Percentiles rank a stretch among this genome's conserved stretches.
Evolutionary conservation across 1,140 invertebrate species (phyloP).

Genomic region (Drosophila pruinosa): DNA sequence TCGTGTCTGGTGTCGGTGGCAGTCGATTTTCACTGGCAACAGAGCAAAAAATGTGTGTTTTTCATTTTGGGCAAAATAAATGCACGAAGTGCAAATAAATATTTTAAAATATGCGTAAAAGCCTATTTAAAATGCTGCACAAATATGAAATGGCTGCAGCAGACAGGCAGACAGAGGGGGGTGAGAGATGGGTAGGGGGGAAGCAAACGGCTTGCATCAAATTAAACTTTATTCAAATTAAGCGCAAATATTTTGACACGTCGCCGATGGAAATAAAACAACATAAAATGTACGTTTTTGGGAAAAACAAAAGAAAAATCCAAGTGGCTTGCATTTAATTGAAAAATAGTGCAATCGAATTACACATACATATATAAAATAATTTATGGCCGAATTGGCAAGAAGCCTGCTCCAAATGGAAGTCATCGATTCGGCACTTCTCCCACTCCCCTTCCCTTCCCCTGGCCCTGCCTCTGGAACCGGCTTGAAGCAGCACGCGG

Average conservation of each 20-base stretch:
- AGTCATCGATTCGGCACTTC: neutral
- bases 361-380: slow-evolving; percentile 38
- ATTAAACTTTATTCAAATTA: slow-evolving; percentile 79
- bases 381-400: slow-evolving; percentile 41
- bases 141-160: slow-evolving; percentile 48
- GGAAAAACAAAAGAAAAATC: slow-evolving; percentile 3
- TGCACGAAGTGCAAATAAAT: slow-evolving; percentile 49
- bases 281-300: slow-evolving; percentile 13
- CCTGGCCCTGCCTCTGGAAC: neutral
- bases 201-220: slow-evolving; percentile 33
- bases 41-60: slow-evolving; percentile 33
- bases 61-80: slow-evolving; percentile 30
- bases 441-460: neutral
- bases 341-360: slow-evolving; percentile 38
- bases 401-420: slow-evolving; percentile 8
- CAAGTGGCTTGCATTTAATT: slow-evolving; percentile 62
- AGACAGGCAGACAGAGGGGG: neutral
- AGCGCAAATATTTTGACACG: slow-evolving; percentile 77
- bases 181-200: neutral
- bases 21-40: slow-evolving; percentile 1
- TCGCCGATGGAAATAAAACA: slow-evolving; percentile 26
- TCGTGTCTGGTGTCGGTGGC: neutral
- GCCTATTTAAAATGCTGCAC: slow-evolving; percentile 58
- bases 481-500: slow-evolving; percentile 38
- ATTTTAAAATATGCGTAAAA: slow-evolving; percentile 67